Evolutionary conservation across 2,888 invertebrate genomes (phyloP).

Genomic region (Folsomia candida): DNA sequence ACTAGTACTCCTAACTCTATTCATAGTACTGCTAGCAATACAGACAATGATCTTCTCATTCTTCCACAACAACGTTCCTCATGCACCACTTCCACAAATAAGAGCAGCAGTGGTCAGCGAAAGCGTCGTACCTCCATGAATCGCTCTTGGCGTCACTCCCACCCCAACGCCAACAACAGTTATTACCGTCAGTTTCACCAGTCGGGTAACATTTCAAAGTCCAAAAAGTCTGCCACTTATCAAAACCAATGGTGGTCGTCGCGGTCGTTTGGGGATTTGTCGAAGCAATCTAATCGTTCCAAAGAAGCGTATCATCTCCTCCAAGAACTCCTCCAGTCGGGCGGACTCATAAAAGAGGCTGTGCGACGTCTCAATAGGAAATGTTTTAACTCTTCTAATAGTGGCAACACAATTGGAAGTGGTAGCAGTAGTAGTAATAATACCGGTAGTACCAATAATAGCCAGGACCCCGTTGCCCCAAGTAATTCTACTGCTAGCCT

Average conservation of each 20-base stretch:
- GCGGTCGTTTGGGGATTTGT: conserved; percentile 28
- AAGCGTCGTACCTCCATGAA: conserved; percentile 9
- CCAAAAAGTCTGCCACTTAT: conserved; percentile 24
- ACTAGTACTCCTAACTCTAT: conserved; percentile 25
- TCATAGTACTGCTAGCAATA: conserved; percentile 9
- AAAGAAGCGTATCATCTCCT: conserved; percentile 41
- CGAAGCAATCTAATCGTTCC: conserved; percentile 35
- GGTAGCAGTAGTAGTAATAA: conserved; percentile 16
- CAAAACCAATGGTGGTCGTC: conserved; percentile 42
- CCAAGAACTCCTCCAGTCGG: conserved; percentile 41
- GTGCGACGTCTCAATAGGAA: conserved; percentile 44
- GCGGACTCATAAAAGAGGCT: conserved; percentile 43
- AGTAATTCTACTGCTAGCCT: conserved; percentile 13
- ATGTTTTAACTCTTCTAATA: conserved; percentile 37
- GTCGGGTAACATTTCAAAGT: conserved; percentile 40
- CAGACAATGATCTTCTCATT: conserved; percentile 15
- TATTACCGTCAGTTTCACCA: conserved; percentile 37
- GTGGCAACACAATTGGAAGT: conserved; percentile 17
- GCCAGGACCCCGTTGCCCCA: conserved; percentile 19
- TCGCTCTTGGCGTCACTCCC: conserved; percentile 9
- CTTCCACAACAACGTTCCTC: conserved; percentile 19
- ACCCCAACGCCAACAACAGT: conserved; percentile 23
- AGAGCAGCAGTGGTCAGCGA: conserved; percentile 8
- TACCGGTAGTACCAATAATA: conserved; percentile 16
- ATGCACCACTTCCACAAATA: not conserved